Percentiles rank a stretch among this genome's conserved stretches.
Conservation (phyloP, 2,888 invertebrate genomes). For the Sphaerophoria rueppellii region DNA sequence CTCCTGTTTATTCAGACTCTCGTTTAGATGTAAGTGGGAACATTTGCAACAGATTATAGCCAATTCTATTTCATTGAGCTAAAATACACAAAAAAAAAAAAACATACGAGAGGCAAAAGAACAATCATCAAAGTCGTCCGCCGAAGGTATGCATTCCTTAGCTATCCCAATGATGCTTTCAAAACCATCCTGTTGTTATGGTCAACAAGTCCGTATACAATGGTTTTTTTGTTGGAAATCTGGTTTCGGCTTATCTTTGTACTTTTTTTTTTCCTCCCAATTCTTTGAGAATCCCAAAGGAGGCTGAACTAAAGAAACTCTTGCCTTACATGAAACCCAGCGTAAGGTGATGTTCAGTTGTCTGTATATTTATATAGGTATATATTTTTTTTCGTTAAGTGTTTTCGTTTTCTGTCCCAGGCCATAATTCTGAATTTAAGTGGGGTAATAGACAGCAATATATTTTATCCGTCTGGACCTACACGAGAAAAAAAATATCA, state of each 20-base stretch:
- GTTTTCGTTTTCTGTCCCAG: conserved; percentile 13
- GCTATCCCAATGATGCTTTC: conserved; percentile 30
- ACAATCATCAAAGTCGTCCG: conserved; percentile 27
- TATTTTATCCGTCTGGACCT: conserved; percentile 15
- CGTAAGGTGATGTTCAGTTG: conserved; percentile 36
- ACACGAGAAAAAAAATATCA: neutral
- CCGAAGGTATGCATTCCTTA: conserved; percentile 4
- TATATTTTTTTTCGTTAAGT: conserved; percentile 18
- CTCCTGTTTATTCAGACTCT: no score
- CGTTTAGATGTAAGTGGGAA: neutral
- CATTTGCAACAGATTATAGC: neutral
- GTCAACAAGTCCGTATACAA: conserved; percentile 39
- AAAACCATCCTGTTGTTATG: conserved; percentile 39
- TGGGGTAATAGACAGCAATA: conserved; percentile 20
- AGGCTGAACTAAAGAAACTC: conserved; percentile 25
- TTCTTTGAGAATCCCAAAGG: conserved; percentile 17
- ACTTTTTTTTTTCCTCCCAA: neutral
- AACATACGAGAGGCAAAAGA: neutral
- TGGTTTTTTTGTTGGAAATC: conserved; percentile 29
- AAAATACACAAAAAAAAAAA: neutral
- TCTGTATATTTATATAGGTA: conserved; percentile 8
- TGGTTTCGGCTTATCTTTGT: conserved; percentile 18
- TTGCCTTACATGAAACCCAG: conserved; percentile 23
- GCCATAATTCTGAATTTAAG: conserved; percentile 11
- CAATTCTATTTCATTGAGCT: neutral